These are phyloP conservation scores for Teleogryllus occipitalis DNA, from an alignment of 1,140 invertebrate genomes.

Conservation along the genomic window DNA sequence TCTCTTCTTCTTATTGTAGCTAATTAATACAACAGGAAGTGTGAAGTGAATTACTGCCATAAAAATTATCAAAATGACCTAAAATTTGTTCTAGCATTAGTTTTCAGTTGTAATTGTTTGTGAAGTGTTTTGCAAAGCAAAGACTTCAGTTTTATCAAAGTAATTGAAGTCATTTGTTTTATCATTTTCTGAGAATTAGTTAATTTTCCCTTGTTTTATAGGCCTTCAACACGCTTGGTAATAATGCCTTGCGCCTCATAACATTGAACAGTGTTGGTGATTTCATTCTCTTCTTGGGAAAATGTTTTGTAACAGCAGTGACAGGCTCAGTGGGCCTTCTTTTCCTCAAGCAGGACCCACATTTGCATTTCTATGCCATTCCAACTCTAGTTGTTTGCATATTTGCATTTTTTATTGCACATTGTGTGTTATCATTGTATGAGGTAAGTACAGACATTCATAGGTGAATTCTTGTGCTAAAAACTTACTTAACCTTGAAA, in stretches of 20 bases:
- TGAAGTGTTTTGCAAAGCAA: too few relatives aligned
- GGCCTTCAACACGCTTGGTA: slow-evolving; percentile 76
- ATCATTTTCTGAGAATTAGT: too few relatives aligned
- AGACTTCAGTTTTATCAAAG: too few relatives aligned
- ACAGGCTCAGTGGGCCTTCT: slow-evolving; percentile 65
- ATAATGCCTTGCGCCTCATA: slow-evolving; percentile 78
- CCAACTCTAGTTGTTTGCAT: slow-evolving; percentile 81
- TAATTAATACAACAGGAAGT: too few relatives aligned
- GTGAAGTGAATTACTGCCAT: too few relatives aligned
- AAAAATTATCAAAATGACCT: too few relatives aligned
- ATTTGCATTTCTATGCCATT: slow-evolving; percentile 71
- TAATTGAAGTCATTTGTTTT: too few relatives aligned
- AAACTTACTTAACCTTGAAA: neutral
- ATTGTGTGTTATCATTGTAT: slow-evolving; percentile 86
- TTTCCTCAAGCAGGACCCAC: slow-evolving; percentile 59
- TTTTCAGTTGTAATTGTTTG: too few relatives aligned
- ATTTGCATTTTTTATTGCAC: slow-evolving; percentile 87
- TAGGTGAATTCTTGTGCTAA: neutral
- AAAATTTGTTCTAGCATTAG: too few relatives aligned
- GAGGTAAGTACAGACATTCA: slow-evolving; percentile 52
- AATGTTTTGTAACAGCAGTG: slow-evolving; percentile 75
- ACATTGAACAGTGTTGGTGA: slow-evolving; percentile 91
- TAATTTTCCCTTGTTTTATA: slow-evolving; percentile 30
- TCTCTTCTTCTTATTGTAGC: too few relatives aligned
- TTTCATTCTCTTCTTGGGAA: slow-evolving; percentile 88